Base-by-base conservation (phyloP, 1,140 invertebrate genomes). In the Drosophila tropicalis region DNA sequence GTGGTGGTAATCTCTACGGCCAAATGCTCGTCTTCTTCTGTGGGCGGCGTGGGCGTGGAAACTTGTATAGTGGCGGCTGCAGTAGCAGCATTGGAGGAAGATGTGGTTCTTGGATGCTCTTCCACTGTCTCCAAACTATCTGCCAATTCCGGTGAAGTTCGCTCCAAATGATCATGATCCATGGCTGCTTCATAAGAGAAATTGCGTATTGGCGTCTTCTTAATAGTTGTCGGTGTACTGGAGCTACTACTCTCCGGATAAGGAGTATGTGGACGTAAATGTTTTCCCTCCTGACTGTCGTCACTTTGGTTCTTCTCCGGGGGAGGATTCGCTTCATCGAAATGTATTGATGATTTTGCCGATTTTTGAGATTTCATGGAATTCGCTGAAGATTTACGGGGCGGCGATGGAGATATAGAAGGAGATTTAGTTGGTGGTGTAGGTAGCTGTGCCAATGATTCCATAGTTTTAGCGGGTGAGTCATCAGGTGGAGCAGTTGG, bases 111-210 rank as follows among this genome's bases (percentile, higher is more conserved):
- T 22, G 76, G 67, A 17, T 75, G 72, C 44, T 91, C 90, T 3
- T 79, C 73, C 15, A 91, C 80, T 1, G 89, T 90, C 4, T 90
- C 90, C 51, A 91, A 61, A 17, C 90, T 90, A 19, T 89, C 79
- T 6, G 76, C 70, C 0, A 91, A 34, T 15, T 82, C 81, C 0
- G 90, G 90, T 13, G 90, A 90, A n/a, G 78, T 91, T 22, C 63
- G 55, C 1, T 91, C 90, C 29, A 91, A 54, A 3, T 80, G 75
- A 36, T 91, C 90, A 34, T 90, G 79, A 15, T 72, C 58, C 86
- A 91, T 90, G 9, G 90, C 90, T 13, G 90, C 83, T 73, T 91
- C 90, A 41, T 91, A 91, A 9, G 90, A 91, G 19, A 84, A 89
- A 47, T 91, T 91, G 1, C 90, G 67, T 10, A 90, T 72, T 9